Evolutionary conservation across 1,140 invertebrate species (phyloP).

Genomic region (Megalopta genalis): DNA sequence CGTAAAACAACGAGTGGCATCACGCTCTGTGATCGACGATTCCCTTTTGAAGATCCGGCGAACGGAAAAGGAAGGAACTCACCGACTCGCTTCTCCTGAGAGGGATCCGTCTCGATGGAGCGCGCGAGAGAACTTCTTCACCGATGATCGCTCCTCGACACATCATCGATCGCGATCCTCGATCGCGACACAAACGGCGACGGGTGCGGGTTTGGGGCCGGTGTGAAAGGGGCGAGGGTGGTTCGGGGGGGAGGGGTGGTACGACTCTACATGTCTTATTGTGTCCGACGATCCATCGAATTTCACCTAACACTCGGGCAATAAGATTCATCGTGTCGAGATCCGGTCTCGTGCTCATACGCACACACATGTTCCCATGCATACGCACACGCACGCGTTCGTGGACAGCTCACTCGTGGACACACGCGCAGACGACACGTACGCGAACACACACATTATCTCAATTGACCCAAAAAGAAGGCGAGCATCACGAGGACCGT

Average conservation of each 20-base stretch:
- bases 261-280: conserved; percentile 12
- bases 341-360: neutral
- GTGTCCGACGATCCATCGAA: conserved; percentile 45
- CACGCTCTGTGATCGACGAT: neutral
- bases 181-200: conserved; percentile 29
- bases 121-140: conserved; percentile 11
- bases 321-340: neutral
- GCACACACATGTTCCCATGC: neutral
- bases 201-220: no score
- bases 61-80: neutral
- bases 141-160: conserved; percentile 23
- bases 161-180: conserved; percentile 11
- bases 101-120: neutral
- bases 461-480: conserved; percentile 77
- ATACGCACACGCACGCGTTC: neutral
- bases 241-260: neutral
- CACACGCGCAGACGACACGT: conserved; percentile 23
- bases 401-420: neutral
- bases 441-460: conserved; percentile 75
- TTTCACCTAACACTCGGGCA: conserved; percentile 29
- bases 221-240: no score
- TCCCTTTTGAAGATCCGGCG: neutral
- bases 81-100: neutral
- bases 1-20: neutral
- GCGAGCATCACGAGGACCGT: conserved; percentile 75